These are phyloP conservation scores for Athalia rosae DNA, from an alignment of 2,888 invertebrate species.

Conservation along the genomic window DNA sequence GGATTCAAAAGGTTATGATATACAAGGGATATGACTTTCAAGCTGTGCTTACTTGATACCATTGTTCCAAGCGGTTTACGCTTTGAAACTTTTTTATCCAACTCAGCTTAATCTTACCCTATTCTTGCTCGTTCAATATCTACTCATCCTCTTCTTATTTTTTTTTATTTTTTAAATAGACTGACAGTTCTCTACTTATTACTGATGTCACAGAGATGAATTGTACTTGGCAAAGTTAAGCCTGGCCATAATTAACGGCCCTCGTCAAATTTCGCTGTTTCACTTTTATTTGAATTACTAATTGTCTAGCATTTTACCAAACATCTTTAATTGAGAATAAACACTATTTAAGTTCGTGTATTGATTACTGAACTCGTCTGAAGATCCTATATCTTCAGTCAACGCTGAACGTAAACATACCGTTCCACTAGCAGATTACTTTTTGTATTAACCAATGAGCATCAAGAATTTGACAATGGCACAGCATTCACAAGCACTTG, in stretches of 20 bases:
- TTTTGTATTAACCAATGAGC: slow-evolving; percentile 22
- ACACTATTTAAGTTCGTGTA: slow-evolving; percentile 48
- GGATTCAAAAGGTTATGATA: slow-evolving; percentile 1
- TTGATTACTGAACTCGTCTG: slow-evolving; percentile 57
- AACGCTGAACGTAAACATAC: slow-evolving; percentile 61
- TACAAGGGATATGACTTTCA: not conserved
- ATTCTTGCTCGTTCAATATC: slow-evolving; percentile 2
- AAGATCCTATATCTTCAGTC: no score
- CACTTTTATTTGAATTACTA: not conserved
- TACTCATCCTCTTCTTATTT: not conserved
- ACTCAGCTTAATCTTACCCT: not conserved
- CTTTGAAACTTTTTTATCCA: slow-evolving; percentile 1
- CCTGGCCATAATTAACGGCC: not conserved
- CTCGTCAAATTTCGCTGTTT: not conserved
- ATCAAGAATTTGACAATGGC: not conserved
- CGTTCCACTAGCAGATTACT: slow-evolving; percentile 27
- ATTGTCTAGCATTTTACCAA: not conserved
- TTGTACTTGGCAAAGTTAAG: slow-evolving; percentile 9
- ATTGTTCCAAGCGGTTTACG: slow-evolving; percentile 15
- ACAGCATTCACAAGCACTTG: no score
- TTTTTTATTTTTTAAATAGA: slow-evolving; percentile 18
- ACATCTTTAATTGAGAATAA: slow-evolving; percentile 15
- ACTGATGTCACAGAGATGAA: not conserved
- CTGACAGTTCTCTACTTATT: slow-evolving; percentile 19
- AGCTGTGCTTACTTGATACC: slow-evolving; percentile 9